Percentiles rank a stretch among this genome's conserved stretches.
Conservation (phyloP, 64 coral and sea anemone species). For the Montipora capricornis region DNA sequence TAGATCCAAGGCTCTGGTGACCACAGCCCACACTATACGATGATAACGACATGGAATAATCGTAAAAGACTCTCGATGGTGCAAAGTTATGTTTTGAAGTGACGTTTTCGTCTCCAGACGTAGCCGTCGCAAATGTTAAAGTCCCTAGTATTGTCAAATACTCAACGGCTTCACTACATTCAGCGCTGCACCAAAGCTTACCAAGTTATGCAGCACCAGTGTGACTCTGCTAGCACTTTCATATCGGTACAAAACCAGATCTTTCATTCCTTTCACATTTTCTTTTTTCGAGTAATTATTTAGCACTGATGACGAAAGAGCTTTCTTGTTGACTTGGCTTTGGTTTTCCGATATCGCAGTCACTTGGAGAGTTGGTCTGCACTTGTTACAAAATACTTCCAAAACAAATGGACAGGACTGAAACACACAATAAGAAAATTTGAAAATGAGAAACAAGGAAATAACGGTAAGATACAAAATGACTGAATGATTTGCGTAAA, state of each 20-base stretch:
- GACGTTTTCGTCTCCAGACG: too few species aligned
- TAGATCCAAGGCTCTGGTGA: too few species aligned
- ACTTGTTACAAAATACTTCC: conserved; percentile 87
- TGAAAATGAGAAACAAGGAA: too few species aligned
- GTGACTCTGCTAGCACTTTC: conserved; percentile 70
- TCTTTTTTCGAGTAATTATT: conserved; percentile 71
- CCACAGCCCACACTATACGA: too few species aligned
- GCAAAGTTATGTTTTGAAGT: too few species aligned
- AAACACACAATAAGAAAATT: not conserved
- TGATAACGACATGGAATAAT: too few species aligned
- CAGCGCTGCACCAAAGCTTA: not conserved
- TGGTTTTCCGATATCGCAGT: conserved; percentile 41
- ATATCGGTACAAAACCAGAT: conserved; percentile 91
- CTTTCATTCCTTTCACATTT: conserved; percentile 92
- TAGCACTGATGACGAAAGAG: conserved; percentile 72
- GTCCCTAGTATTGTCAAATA: too few species aligned
- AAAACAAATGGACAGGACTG: conserved; percentile 84
- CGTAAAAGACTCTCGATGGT: too few species aligned
- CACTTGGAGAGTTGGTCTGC: conserved; percentile 76
- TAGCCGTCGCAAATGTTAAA: too few species aligned
- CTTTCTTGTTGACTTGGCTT: conserved; percentile 46
- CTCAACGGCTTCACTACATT: too few species aligned
- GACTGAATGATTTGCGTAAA: too few species aligned
- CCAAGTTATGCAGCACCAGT: conserved; percentile 84
- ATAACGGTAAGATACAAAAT: not conserved